Base-by-base conservation (phyloP, 2,888 invertebrate genomes). In the Scelioninae gen. 1 region DNA sequence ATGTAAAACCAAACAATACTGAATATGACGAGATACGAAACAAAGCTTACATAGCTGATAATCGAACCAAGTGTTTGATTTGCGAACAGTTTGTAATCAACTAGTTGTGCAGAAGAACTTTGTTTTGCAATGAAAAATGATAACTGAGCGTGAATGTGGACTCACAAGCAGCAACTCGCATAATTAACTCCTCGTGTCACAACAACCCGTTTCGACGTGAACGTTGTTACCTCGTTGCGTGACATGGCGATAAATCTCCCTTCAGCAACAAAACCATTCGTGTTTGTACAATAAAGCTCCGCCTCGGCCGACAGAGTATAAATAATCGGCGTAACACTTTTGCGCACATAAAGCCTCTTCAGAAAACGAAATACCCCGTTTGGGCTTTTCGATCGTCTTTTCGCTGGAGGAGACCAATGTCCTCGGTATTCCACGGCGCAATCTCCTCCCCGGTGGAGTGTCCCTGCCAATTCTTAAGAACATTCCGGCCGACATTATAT, bases 381-480 rank as follows among this genome's bases (percentile, higher is more conserved):
- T 55, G 49, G 55, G 45, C 31, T 53, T 16, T 79, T 81, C 55
- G 65, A 23, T 15, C 53, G 75, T 49, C 77, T 77, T 69, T 77
- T 69, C 31, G 51, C 60, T 47, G 38, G 34, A 72, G 40, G 32
- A 55, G 40, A 31, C 62, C 51, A 45, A 85, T 84, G 69, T 83
- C 86, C 87, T 88, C 45, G 63, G 45, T 45, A 45, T 88, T 86
- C 86, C 47, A 16, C 45, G 45, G 9, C 38, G 86, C 88, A 85
- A 84, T 84, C 82, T 71, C 79, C 16, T n/a, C 38, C 51, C 51
- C 43, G 55, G 53, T 34, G 55, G 68, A 74, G 58, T 69, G 49
- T 75, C 85, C 84, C 84, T 88, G 90, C 90, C 90, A 90, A 90
- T 91, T 90, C 89, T 88, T 87, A 88, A 89, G 88, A 87, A 87